Evolutionary conservation across 2,113 vertebrate species (phyloP).

Genomic region (Calyptommatus sinebrachiatus): DNA sequence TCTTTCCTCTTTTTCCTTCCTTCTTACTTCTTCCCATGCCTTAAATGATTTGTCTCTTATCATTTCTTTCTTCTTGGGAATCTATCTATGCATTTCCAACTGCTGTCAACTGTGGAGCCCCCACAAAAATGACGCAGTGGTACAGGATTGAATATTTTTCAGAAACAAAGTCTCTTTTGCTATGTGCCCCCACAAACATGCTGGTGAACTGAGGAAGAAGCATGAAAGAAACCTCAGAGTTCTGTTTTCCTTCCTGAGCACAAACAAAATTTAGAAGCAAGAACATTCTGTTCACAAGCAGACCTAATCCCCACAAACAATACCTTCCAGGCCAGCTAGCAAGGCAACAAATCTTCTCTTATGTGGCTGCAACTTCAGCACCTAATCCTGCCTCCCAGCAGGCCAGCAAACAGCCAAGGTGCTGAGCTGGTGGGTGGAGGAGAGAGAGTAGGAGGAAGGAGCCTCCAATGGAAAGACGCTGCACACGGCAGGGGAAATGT

Average conservation of each 20-base stretch:
- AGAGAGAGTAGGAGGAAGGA: neutral
- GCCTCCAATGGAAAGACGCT: neutral
- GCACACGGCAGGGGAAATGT: neutral
- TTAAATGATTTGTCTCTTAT: neutral
- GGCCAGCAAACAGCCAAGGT: constrained; percentile 17
- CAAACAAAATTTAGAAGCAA: constrained; percentile 26
- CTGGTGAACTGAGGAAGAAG: too few relatives aligned
- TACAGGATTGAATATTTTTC: too few relatives aligned
- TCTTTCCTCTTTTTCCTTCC: too few relatives aligned
- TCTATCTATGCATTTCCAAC: too few relatives aligned
- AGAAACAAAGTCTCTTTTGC: too few relatives aligned
- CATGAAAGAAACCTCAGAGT: neutral
- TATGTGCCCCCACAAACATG: neutral
- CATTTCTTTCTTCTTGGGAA: too few relatives aligned
- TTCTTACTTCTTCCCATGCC: neutral
- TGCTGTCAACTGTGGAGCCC: neutral
- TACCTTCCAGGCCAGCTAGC: constrained; percentile 14
- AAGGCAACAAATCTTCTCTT: constrained; percentile 31
- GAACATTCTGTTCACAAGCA: constrained; percentile 20
- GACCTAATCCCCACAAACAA: constrained; percentile 33
- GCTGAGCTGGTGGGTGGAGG: too few relatives aligned
- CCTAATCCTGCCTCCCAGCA: constrained; percentile 39
- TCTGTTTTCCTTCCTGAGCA: constrained; percentile 9
- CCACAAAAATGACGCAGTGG: neutral
- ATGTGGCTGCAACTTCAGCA: constrained; percentile 19